These are phyloP conservation scores for Karalla daura DNA, from an alignment of 2,797 vertebrate genomes.

Conservation along the genomic window DNA sequence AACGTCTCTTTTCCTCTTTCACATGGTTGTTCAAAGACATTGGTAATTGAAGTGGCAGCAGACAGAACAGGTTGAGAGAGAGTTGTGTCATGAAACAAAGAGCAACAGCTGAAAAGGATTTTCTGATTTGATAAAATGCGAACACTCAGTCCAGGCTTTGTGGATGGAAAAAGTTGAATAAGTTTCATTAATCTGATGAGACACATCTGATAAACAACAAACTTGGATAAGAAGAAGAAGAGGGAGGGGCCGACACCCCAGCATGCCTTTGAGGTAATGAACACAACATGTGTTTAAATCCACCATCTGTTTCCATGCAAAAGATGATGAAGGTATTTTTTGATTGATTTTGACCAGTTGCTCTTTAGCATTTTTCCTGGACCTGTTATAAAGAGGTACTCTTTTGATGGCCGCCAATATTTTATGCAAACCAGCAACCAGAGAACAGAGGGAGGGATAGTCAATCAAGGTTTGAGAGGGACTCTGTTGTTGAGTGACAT, in stretches of 20 bases:
- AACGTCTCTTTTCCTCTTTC: slow-evolving; percentile 10
- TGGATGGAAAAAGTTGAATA: not conserved
- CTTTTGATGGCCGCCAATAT: slow-evolving; percentile 7
- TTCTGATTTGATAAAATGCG: not conserved
- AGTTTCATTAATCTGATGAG: slow-evolving; percentile 19
- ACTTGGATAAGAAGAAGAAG: slow-evolving; percentile 16
- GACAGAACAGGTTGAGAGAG: slow-evolving; percentile 10
- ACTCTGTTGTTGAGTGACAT: slow-evolving; percentile 52
- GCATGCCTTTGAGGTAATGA: slow-evolving; percentile 63
- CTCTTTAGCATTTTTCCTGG: slow-evolving; percentile 17
- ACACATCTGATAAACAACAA: slow-evolving; percentile 15
- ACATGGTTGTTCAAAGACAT: slow-evolving; percentile 24
- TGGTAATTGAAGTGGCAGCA: slow-evolving; percentile 13
- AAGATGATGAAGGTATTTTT: slow-evolving; percentile 34
- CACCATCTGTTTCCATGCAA: slow-evolving; percentile 55
- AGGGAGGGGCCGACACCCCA: slow-evolving; percentile 21
- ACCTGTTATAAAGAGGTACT: slow-evolving; percentile 3
- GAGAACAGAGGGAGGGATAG: slow-evolving; percentile 27
- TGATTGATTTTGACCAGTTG: slow-evolving; percentile 36
- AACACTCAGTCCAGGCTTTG: not conserved
- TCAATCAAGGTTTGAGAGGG: slow-evolving; percentile 28
- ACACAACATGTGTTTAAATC: slow-evolving; percentile 57
- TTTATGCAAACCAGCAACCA: slow-evolving; percentile 34
- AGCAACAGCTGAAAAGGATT: slow-evolving; percentile 1
- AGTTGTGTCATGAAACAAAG: slow-evolving; percentile 1